Evolutionary conservation across 23 tunicate species (phyloP), one percentile per base, ranked within the genome.

Genomic region (Phallusia fumigata): DNA sequence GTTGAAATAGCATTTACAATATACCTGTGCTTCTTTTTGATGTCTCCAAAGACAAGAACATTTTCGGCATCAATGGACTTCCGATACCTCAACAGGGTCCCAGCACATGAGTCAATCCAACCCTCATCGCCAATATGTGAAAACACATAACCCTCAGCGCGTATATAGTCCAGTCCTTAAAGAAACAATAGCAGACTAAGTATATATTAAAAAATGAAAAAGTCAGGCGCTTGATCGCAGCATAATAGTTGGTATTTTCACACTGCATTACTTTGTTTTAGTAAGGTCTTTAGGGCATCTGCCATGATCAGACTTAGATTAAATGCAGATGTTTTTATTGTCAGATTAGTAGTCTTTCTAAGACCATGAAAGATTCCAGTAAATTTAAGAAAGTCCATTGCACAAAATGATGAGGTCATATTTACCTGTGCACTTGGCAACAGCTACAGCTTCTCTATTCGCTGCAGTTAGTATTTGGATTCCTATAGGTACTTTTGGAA

Each of bases 41-140:
- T 79, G 84, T 94, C 98, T 19, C 89, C 73, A 74, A 96, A 96
- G 11, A 96, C 84, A 47, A 77, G 73, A 33, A 96, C 85, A 84
- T 91, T 36, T 33, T 88, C 93, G 53, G 99, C 99, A 22, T 73
- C 88, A 33, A 96, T 88, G 22, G 79, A 28, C 69, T 85, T 90
- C 35, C 93, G 76, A 52, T 96, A 96, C 35, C 99, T 89, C 13
- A 90, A 87, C 26, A 96, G 69, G 18, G 73, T 65, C 11, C 93
- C 99, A 65, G 99, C 93, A 52, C 81, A 52, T 15, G 99, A 83
- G 51, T 96, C 84, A 8, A 91, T 76, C 87, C 88, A 88, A 28
- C 99, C 99, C 75, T 95, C 99, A 74, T 96, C 99, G 33, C 98
- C 91, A 51, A 96, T 80, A 65, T 96, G 99, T 18, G 96, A 87